phyloP scores from a whole-genome alignment of 2,888 invertebrate species.

The Monoplex corrugatus region DNA sequence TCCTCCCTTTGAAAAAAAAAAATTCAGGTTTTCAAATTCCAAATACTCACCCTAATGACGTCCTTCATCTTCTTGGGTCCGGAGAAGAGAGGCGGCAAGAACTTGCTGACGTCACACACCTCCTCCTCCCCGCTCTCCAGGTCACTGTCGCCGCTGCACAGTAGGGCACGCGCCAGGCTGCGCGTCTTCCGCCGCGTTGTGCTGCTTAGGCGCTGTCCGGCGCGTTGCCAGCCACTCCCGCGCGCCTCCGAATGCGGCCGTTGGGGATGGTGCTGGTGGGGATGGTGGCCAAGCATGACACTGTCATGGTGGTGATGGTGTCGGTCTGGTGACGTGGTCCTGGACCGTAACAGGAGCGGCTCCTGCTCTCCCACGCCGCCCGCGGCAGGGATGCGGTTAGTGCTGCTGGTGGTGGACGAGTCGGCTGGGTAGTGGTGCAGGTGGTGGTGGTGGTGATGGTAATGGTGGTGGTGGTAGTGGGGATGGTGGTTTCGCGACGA shows the following conservation, averaged over 20 bases:
- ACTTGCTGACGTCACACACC: slow-evolving; percentile 82
- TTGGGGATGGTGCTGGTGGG: too few species aligned
- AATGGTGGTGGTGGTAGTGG: too few species aligned
- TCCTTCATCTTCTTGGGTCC: slow-evolving; percentile 84
- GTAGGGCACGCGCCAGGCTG: slow-evolving; percentile 71
- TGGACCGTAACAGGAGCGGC: slow-evolving; percentile 40
- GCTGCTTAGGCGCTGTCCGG: slow-evolving; percentile 72
- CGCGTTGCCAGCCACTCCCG: slow-evolving; percentile 61
- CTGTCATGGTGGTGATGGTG: too few species aligned
- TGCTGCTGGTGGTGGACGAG: too few species aligned
- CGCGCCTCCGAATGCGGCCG: too few species aligned
- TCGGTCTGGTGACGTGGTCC: too few species aligned
- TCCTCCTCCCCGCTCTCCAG: slow-evolving; percentile 59
- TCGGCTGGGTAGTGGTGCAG: too few species aligned
- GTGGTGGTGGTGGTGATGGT: too few species aligned
- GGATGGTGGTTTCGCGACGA: too few species aligned
- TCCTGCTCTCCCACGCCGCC: slow-evolving; percentile 16
- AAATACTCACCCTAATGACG: slow-evolving; percentile 86
- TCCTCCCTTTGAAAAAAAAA: too few species aligned
- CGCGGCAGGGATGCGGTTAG: slow-evolving; percentile 16
- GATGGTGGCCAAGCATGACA: too few species aligned
- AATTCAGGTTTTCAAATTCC: too few species aligned
- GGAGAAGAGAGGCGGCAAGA: slow-evolving; percentile 85
- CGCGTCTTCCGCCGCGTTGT: slow-evolving; percentile 70
- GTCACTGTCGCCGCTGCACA: slow-evolving; percentile 75